Conservation (phyloP, 1,140 invertebrate genomes). For the Zaprionus kolodkinae region DNA sequence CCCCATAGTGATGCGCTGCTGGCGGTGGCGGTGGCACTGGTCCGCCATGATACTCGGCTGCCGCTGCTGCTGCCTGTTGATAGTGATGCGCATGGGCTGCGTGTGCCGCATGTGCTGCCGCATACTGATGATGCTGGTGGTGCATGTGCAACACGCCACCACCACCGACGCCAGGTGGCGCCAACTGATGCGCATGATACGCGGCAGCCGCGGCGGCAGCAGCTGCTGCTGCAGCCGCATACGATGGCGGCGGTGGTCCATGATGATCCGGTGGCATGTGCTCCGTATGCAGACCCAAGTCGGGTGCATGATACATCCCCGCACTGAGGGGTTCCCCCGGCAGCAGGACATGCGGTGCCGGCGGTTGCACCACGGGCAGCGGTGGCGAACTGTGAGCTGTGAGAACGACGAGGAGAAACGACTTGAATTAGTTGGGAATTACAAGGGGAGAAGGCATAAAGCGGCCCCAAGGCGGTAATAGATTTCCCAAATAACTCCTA, state of each 20-base stretch:
- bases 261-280: constrained; percentile 71
- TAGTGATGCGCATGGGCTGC: constrained; percentile 59
- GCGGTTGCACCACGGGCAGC: constrained; percentile 54
- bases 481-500: too few species aligned
- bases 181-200: constrained; percentile 75
- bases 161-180: constrained; percentile 56
- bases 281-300: constrained; percentile 77
- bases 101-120: constrained; percentile 50
- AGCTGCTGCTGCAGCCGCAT: constrained; percentile 72
- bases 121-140: constrained; percentile 69
- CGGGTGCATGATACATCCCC: constrained; percentile 78
- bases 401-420: not conserved
- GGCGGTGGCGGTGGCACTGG: constrained; percentile 55
- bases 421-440: not conserved
- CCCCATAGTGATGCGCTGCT: constrained; percentile 52
- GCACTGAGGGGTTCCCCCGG: constrained; percentile 68
- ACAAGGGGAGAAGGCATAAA: not conserved
- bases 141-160: constrained; percentile 62
- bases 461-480: too few species aligned
- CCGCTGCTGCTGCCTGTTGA: constrained; percentile 71
- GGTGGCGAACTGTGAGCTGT: constrained; percentile 72
- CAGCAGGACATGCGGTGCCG: constrained; percentile 55
- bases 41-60: constrained; percentile 67
- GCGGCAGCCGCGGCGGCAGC: constrained; percentile 78
- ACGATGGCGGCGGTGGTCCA: constrained; percentile 74